A percentile compares a stretch with the other conserved stretches of the same genome.
Evolutionary conservation across 2,797 vertebrate species (phyloP).

Genomic region (Poecile montanus): DNA sequence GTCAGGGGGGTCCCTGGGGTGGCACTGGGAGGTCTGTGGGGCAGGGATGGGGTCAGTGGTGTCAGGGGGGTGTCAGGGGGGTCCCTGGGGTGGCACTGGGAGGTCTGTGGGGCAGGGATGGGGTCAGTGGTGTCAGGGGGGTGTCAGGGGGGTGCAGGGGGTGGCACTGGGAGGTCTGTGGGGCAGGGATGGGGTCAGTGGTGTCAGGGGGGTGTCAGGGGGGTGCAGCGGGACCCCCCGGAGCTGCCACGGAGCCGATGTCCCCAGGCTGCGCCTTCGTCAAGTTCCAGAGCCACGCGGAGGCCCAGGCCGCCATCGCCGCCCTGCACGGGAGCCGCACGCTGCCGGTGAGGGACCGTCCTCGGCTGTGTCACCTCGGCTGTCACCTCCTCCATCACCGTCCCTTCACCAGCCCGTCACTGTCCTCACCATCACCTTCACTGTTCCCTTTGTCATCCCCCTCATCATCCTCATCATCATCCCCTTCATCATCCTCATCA

Average conservation of each 20-base stretch:
- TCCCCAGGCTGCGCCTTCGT: slow-evolving; percentile 90
- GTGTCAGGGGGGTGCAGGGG: neutral
- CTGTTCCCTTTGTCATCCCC: neutral
- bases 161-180: neutral
- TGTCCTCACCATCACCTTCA: too few relatives aligned
- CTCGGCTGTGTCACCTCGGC: neutral
- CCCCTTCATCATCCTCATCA: too few relatives aligned
- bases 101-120: neutral
- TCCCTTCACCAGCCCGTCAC: too few relatives aligned
- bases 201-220: too few relatives aligned
- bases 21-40: neutral
- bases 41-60: neutral
- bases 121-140: neutral
- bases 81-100: neutral
- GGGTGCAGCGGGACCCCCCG: neutral
- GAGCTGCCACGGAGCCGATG: neutral
- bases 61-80: neutral
- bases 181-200: neutral
- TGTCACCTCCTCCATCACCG: neutral
- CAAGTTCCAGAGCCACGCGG: slow-evolving; percentile 90
- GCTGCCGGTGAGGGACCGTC: neutral
- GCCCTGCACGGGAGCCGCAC: slow-evolving; percentile 89
- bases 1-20: neutral
- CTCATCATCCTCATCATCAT: too few relatives aligned
- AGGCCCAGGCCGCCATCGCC: slow-evolving; percentile 93